Evolutionary conservation across 2,113 vertebrate species (phyloP).

Genomic region (Heterocephalus glaber): DNA sequence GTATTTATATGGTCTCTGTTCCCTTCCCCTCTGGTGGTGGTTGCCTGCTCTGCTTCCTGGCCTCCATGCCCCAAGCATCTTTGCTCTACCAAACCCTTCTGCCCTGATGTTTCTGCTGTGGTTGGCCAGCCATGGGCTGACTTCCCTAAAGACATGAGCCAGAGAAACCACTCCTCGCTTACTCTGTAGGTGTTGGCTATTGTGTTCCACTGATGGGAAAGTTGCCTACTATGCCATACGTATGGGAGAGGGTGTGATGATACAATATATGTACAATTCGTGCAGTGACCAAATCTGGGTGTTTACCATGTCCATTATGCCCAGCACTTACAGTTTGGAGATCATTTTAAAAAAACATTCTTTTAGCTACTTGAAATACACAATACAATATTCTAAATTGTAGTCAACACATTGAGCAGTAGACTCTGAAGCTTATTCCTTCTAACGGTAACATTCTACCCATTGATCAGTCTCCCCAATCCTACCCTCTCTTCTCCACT

Average conservation of each 20-base stretch:
- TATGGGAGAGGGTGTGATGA: not conserved
- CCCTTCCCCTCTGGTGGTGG: too few relatives aligned
- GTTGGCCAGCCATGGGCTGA: too few relatives aligned
- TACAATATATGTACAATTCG: not conserved
- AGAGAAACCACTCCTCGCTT: too few relatives aligned
- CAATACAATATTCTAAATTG: not conserved
- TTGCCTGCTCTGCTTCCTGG: not conserved
- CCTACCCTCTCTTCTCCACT: not conserved
- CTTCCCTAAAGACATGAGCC: too few relatives aligned
- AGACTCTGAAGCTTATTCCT: not conserved
- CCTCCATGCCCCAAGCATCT: not conserved
- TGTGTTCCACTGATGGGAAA: too few relatives aligned
- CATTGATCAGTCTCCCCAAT: not conserved
- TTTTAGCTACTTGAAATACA: not conserved
- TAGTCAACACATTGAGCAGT: not conserved
- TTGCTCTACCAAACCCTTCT: too few relatives aligned
- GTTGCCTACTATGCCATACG: not conserved
- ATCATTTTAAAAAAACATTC: not conserved
- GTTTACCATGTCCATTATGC: not conserved
- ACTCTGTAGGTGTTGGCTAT: too few relatives aligned
- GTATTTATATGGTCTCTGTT: not conserved
- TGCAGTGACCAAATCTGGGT: not conserved
- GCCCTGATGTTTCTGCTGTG: too few relatives aligned
- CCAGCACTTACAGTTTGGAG: not conserved
- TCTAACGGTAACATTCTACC: not conserved